Evolutionary conservation across 2,113 vertebrate genomes (phyloP).

Genomic region (Mobula hypostoma): DNA sequence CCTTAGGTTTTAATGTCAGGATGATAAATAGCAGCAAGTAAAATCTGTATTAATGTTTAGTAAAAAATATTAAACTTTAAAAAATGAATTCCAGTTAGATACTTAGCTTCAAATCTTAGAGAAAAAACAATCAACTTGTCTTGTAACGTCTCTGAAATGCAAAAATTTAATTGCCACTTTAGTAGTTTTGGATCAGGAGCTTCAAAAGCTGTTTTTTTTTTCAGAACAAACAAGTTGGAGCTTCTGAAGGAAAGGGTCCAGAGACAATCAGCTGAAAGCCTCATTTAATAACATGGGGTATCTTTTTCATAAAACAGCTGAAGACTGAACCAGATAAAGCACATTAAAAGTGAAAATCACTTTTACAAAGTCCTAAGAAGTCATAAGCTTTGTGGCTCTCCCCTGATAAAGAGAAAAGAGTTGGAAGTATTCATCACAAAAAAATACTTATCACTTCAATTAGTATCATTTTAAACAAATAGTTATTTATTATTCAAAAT

Average conservation of each 20-base stretch:
- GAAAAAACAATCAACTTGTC: background rate
- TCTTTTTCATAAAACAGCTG: background rate
- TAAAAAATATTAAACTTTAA: no score
- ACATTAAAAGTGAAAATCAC: background rate
- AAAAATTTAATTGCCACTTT: background rate
- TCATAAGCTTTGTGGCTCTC: conserved; percentile 8
- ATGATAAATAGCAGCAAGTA: background rate
- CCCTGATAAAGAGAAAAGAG: conserved; percentile 25
- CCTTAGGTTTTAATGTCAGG: background rate
- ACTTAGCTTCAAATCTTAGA: background rate
- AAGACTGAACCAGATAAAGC: background rate
- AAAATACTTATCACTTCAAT: background rate
- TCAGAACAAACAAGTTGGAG: background rate
- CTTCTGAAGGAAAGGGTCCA: background rate
- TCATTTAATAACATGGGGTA: background rate
- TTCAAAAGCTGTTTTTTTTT: background rate
- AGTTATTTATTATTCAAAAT: background rate
- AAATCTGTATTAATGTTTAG: background rate
- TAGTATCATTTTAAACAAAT: background rate
- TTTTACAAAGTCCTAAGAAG: conserved; percentile 41
- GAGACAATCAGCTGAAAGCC: background rate
- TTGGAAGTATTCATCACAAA: background rate
- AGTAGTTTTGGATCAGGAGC: background rate
- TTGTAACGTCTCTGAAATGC: background rate
- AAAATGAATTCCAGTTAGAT: background rate